A percentile compares a stretch with the other conserved stretches of the same genome.
These are phyloP conservation scores for Leucophenga varia DNA, from an alignment of 1,140 invertebrate genomes.

Conservation along the genomic window DNA sequence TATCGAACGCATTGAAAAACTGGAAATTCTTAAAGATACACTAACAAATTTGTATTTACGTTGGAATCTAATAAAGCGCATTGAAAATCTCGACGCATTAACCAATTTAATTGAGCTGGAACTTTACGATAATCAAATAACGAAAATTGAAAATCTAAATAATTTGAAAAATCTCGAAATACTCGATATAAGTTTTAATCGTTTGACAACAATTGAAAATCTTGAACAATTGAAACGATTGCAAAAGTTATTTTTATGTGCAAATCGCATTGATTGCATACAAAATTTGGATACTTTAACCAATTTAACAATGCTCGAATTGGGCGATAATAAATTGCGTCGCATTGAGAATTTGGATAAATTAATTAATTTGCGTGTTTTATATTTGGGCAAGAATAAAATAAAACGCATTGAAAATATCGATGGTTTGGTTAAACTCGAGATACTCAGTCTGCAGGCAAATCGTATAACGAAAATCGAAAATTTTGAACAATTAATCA, in stretches of 20 bases:
- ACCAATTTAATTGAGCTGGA: slow-evolving; percentile 81
- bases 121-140: slow-evolving; percentile 94
- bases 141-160: slow-evolving; percentile 83
- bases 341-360: slow-evolving; percentile 81
- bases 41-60: slow-evolving; percentile 71
- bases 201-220: slow-evolving; percentile 84
- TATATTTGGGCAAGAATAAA: slow-evolving; percentile 95
- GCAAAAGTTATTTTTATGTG: slow-evolving; percentile 83
- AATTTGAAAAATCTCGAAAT: slow-evolving; percentile 81
- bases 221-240: slow-evolving; percentile 76
- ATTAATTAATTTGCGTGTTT: slow-evolving; percentile 68
- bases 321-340: slow-evolving; percentile 83
- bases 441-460: slow-evolving; percentile 82
- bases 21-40: slow-evolving; percentile 77
- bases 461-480: slow-evolving; percentile 86
- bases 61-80: slow-evolving; percentile 92
- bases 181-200: slow-evolving; percentile 93
- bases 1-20: slow-evolving; percentile 72
- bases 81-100: slow-evolving; percentile 78
- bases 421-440: slow-evolving; percentile 71
- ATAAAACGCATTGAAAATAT: slow-evolving; percentile 85
- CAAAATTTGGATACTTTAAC: slow-evolving; percentile 82
- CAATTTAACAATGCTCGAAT: slow-evolving; percentile 80
- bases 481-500: slow-evolving; percentile 70
- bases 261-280: slow-evolving; percentile 89